Conservation (phyloP, 2,888 invertebrate species). For the Eledone cirrhosa region DNA sequence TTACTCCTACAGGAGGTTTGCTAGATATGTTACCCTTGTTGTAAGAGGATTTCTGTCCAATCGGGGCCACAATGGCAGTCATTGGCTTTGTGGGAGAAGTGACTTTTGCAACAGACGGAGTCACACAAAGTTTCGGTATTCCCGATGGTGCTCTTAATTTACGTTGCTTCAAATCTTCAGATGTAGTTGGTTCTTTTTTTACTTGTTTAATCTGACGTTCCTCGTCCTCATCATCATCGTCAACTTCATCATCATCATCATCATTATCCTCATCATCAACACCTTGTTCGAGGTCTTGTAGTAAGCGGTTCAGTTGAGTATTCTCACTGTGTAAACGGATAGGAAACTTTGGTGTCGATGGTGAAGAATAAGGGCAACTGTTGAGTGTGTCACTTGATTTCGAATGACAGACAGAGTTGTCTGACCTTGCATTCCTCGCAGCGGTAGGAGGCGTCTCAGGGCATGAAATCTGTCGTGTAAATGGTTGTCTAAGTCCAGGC, state of each 20-base stretch:
- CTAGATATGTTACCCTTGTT: neutral
- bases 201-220: neutral
- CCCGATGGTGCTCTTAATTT: neutral
- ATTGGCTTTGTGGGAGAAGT: too few relatives aligned
- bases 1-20: constrained; percentile 9
- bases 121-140: neutral
- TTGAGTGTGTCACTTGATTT: constrained; percentile 57
- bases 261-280: constrained; percentile 26
- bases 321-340: constrained; percentile 35
- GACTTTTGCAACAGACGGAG: neutral
- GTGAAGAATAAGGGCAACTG: constrained; percentile 53
- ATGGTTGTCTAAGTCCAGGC: constrained; percentile 40
- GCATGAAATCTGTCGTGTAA: constrained; percentile 50
- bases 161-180: neutral
- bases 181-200: neutral
- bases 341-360: constrained; percentile 57
- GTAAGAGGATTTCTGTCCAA: too few relatives aligned
- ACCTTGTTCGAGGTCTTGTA: constrained; percentile 39
- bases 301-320: constrained; percentile 34
- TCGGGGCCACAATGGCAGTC: too few relatives aligned
- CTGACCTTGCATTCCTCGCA: neutral
- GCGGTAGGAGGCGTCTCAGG: constrained; percentile 40
- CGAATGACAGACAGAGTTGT: constrained; percentile 40
- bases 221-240: neutral
- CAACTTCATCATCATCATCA: neutral